phyloP scores from a whole-genome alignment of 2,888 invertebrate species.

The Sinopyrophorus schimmeli region DNA sequence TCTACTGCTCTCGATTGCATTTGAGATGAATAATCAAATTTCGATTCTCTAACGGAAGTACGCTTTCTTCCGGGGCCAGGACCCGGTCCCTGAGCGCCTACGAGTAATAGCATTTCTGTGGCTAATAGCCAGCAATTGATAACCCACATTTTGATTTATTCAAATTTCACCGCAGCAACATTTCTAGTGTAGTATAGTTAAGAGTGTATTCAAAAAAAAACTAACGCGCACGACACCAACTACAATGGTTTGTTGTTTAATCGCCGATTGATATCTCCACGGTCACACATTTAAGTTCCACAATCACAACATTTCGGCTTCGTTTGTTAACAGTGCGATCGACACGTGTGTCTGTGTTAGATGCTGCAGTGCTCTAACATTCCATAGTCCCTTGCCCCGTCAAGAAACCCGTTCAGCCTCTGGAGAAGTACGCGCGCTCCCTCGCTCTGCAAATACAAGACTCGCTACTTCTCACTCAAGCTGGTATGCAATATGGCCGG shows the following conservation, averaged over 20 bases:
- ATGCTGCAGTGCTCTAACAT: constrained; percentile 54
- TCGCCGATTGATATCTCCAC: constrained; percentile 38
- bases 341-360: constrained; percentile 52
- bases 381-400: constrained; percentile 53
- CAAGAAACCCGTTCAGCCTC: constrained; percentile 53
- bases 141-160: constrained; percentile 41
- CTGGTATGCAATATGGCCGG: constrained; percentile 59
- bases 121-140: constrained; percentile 42
- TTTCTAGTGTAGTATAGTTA: constrained; percentile 32
- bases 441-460: constrained; percentile 42
- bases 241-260: constrained; percentile 36
- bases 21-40: constrained; percentile 58
- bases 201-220: no score
- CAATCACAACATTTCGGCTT: constrained; percentile 43
- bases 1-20: constrained; percentile 90
- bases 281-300: constrained; percentile 34
- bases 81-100: constrained; percentile 50
- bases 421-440: constrained; percentile 45
- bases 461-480: constrained; percentile 47
- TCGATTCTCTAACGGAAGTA: constrained; percentile 44
- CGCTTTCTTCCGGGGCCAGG: constrained; percentile 50
- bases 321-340: constrained; percentile 43
- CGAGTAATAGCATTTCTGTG: constrained; percentile 42
- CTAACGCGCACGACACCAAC: no score
- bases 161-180: constrained; percentile 28